A percentile compares a stretch with the other conserved stretches of the same genome.
Conservation (phyloP, 2,888 invertebrate genomes). For the Rhaphigaster nebulosa region DNA sequence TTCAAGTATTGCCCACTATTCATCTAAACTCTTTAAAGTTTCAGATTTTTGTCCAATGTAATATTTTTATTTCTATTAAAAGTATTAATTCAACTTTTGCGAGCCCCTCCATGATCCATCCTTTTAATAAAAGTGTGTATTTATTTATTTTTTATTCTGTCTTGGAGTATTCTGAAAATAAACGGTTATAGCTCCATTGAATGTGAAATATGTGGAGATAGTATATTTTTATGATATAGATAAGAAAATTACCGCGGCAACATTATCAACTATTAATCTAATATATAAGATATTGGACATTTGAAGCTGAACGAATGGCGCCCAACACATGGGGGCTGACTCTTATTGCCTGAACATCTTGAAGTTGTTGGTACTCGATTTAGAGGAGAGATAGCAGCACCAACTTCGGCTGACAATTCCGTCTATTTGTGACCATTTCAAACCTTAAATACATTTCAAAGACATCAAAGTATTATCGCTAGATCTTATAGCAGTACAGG, state of each 20-base stretch:
- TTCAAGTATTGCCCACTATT: neutral
- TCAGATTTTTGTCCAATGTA: neutral
- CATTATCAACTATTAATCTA: neutral
- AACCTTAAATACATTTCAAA: neutral
- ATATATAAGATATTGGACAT: neutral
- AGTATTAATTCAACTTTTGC: neutral
- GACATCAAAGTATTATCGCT: neutral
- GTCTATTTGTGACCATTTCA: neutral
- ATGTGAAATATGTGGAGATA: too few relatives aligned
- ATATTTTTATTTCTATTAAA: neutral
- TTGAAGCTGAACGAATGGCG: neutral
- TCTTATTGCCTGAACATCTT: neutral
- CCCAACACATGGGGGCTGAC: neutral
- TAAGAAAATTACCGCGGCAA: neutral
- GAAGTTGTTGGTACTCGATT: neutral
- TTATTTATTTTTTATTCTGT: too few relatives aligned
- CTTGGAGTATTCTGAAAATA: too few relatives aligned
- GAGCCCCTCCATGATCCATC: too few relatives aligned
- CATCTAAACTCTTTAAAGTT: neutral
- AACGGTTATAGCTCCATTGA: too few relatives aligned
- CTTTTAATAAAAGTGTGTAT: too few relatives aligned
- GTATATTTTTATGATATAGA: neutral
- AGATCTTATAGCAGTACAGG: neutral
- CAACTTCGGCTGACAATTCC: neutral
- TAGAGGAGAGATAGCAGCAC: slow-evolving; percentile 18